Base-by-base conservation (phyloP, 2,113 vertebrate species). In the Myrmophylax atrothorax region DNA sequence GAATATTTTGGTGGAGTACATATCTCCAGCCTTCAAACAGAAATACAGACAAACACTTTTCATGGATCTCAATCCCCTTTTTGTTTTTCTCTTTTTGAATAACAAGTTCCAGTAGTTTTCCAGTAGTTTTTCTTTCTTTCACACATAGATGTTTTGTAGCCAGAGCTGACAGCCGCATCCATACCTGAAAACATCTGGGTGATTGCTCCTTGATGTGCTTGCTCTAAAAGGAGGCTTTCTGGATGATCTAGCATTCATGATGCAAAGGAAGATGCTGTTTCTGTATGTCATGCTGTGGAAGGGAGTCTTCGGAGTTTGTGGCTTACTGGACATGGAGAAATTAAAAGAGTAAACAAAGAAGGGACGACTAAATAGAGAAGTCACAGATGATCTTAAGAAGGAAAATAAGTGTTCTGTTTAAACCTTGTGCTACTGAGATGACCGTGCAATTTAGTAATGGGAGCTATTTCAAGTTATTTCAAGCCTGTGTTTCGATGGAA, bases 381-480 rank as follows among this genome's bases (percentile, higher is more conserved):
- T 84, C 37, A 47, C 20, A 74, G 76, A 16, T 75, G 44, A 75
- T 64, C 37, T 40, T 52, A 52, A 22, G 16, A 28, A 63, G 35
- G 19, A 64, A 75, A 88, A 28, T 23, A 59, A 74, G 10, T 58
- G 33, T 44, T 80, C 44, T 72, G 23, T 67, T 86, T 75, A 74
- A 90, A 79, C 6, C 37, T 68, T 86, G 14, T 9, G 10, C 44
- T 68, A 18, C 44, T 63, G 49, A 28, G 20, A 70, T 78, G 76
- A 87, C 91, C 0, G 0, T 84, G 37, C 28, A 18, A 59, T 95
- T 77, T 84, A 80, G 44, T 75, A 95, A 81, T 49, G 52, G 67
- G 42, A 93, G 59, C 37, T 88, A 55, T 93, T 96, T 89, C 64
- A 91, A 87, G 42, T 84, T 84, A 76, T 66, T 94, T 93, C 35